These are phyloP conservation scores for Coptodon rendalli DNA, from an alignment of 2,113 vertebrate genomes.

Conservation along the genomic window DNA sequence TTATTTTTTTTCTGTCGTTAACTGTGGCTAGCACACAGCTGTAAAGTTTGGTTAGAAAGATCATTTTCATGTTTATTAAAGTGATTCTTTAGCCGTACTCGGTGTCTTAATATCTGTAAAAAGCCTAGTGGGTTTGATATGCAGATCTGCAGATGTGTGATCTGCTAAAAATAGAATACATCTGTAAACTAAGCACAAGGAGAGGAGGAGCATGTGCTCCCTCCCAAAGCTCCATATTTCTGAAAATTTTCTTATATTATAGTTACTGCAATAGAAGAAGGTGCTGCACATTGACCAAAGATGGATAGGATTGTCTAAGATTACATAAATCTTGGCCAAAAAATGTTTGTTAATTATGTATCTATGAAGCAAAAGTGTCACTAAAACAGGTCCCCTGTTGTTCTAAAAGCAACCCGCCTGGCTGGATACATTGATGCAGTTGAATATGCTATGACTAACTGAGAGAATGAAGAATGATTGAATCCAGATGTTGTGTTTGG, in stretches of 20 bases:
- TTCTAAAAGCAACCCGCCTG: neutral
- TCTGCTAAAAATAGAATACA: constrained; percentile 33
- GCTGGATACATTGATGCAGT: neutral
- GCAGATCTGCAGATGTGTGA: constrained; percentile 24
- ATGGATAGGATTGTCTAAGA: neutral
- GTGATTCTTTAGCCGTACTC: neutral
- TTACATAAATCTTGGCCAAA: neutral
- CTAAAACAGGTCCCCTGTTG: neutral
- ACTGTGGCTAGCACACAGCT: neutral
- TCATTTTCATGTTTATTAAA: neutral
- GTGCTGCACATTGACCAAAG: neutral
- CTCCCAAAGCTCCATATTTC: neutral
- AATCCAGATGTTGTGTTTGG: neutral
- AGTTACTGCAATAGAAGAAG: neutral
- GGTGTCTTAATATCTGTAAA: neutral
- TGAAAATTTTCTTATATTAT: neutral
- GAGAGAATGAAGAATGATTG: neutral
- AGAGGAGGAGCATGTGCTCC: neutral
- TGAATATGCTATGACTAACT: neutral
- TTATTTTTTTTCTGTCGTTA: neutral
- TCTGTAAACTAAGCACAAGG: neutral
- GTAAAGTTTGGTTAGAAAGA: neutral
- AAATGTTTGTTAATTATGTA: neutral
- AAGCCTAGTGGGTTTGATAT: constrained; percentile 8
- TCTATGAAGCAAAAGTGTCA: neutral